These are phyloP conservation scores for Lepidothrix coronata DNA, from an alignment of 2,113 vertebrate species.

Conservation along the genomic window DNA sequence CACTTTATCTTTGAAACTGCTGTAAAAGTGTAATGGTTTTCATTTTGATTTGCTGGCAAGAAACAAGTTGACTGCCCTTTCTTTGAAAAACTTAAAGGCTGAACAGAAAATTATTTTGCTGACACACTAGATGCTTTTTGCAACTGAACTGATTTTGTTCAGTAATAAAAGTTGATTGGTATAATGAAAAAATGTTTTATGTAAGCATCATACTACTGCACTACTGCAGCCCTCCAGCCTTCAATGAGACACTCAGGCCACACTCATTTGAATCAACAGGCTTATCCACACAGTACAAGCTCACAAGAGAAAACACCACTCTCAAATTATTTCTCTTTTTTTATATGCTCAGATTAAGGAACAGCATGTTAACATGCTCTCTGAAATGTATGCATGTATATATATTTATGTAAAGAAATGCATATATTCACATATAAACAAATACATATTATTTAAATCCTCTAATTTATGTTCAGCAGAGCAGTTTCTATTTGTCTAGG, in stretches of 20 bases:
- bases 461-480: background rate
- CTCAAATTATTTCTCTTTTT: background rate
- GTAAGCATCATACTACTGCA: background rate
- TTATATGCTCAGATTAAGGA: background rate
- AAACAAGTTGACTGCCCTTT: constrained; percentile 15
- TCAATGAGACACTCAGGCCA: background rate
- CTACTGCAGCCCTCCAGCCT: background rate
- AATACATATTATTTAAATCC: background rate
- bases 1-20: constrained; percentile 23
- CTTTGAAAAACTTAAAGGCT: constrained; percentile 17
- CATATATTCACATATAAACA: background rate
- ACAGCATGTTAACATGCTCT: background rate
- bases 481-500: background rate
- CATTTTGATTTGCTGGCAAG: constrained; percentile 30
- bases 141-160: constrained; percentile 1
- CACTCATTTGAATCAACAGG: background rate
- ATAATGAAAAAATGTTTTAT: constrained; percentile 27
- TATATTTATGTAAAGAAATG: background rate
- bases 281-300: background rate
- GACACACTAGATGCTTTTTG: constrained; percentile 11
- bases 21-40: constrained; percentile 41
- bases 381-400: background rate
- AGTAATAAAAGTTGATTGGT: constrained; percentile 50
- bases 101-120: constrained; percentile 39
- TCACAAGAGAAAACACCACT: background rate